Percentiles rank a stretch among this genome's conserved stretches.
These are phyloP conservation scores for Chrysocyon brachyurus DNA, from an alignment of 2,797 vertebrate genomes.

Conservation along the genomic window DNA sequence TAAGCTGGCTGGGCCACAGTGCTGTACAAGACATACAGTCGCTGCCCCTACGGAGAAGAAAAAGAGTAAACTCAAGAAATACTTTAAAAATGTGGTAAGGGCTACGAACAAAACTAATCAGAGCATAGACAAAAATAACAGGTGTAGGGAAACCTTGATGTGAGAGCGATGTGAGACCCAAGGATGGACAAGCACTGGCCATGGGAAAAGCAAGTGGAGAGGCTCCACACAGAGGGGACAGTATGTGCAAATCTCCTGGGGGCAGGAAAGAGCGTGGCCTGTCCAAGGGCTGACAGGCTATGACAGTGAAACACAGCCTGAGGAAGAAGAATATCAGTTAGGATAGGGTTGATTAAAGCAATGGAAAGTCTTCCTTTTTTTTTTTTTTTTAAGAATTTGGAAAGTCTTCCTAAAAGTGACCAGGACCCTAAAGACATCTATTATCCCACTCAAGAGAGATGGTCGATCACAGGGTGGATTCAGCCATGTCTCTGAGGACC, in stretches of 20 bases:
- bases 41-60: background rate
- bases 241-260: background rate
- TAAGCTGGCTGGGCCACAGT: background rate
- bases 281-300: background rate
- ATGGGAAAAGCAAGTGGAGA: background rate
- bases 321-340: accelerated
- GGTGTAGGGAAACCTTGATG: background rate
- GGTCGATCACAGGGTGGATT: background rate
- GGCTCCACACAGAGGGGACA: background rate
- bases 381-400: too few species aligned
- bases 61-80: background rate
- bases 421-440: background rate
- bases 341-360: background rate
- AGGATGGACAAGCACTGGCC: background rate
- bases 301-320: background rate
- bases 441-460: background rate
- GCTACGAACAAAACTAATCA: background rate
- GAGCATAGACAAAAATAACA: background rate
- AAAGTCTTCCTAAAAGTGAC: background rate
- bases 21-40: background rate
- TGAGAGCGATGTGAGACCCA: background rate
- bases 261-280: background rate
- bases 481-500: background rate
- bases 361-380: background rate
- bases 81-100: background rate